Percentiles rank a stretch among this genome's conserved stretches.
Conservation (phyloP, 1,140 invertebrate genomes). For the Ceratosolen fusciceps region DNA sequence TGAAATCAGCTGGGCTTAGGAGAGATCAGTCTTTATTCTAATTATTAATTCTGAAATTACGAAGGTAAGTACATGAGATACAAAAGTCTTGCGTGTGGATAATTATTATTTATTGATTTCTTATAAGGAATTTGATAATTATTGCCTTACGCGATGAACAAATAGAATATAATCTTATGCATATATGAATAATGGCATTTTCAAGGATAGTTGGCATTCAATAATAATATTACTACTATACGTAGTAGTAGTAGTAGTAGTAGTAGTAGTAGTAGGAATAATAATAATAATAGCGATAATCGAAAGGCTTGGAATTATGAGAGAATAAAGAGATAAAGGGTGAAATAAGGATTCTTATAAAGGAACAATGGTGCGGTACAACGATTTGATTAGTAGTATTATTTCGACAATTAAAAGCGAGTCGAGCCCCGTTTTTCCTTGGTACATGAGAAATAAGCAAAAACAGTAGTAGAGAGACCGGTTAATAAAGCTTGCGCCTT, state of each 20-base stretch:
- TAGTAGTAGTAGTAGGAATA: too few species aligned
- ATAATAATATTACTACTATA: too few species aligned
- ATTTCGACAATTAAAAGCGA: conserved; percentile 14
- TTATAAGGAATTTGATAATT: too few species aligned
- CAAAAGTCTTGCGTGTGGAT: neutral
- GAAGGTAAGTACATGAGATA: neutral
- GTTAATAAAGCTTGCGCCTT: conserved; percentile 53
- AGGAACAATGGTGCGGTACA: neutral
- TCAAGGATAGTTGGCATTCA: too few species aligned
- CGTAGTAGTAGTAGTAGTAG: too few species aligned
- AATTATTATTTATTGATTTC: too few species aligned
- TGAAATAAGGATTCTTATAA: neutral
- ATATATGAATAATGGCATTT: too few species aligned
- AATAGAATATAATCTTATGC: too few species aligned
- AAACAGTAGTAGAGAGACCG: conserved; percentile 18
- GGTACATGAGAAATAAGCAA: neutral
- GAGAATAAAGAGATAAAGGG: neutral
- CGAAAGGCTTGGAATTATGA: neutral
- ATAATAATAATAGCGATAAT: too few species aligned
- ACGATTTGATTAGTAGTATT: neutral
- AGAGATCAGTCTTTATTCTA: too few species aligned
- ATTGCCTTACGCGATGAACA: too few species aligned
- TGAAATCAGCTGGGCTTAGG: too few species aligned
- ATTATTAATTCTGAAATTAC: neutral
- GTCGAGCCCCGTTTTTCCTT: neutral